Evolutionary conservation across 2,113 vertebrate species (phyloP).

Genomic region (Todiramphus saurophagus): DNA sequence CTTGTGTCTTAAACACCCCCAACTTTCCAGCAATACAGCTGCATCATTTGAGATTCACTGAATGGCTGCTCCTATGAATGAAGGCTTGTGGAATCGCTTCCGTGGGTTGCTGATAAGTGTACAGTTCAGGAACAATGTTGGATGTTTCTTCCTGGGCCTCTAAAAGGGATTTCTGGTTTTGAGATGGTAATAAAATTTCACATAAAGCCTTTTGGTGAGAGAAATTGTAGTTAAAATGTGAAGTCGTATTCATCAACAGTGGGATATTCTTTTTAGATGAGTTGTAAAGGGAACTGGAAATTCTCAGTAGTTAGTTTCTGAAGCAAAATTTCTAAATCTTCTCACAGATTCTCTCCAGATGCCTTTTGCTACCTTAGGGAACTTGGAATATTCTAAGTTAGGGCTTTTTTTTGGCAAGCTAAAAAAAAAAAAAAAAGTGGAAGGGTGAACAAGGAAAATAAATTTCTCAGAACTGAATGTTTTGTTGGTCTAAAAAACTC

Average conservation of each 20-base stretch:
- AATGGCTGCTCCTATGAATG: background rate
- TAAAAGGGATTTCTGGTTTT: slow-evolving; percentile 5
- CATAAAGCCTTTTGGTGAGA: background rate
- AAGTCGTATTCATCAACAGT: background rate
- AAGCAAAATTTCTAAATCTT: background rate
- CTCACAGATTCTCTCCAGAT: background rate
- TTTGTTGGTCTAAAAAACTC: background rate
- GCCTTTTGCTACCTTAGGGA: background rate
- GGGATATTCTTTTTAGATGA: background rate
- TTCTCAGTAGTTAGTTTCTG: background rate
- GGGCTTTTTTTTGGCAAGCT: background rate
- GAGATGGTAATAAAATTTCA: background rate
- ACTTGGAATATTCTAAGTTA: background rate
- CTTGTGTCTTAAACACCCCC: background rate
- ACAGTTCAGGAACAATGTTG: background rate
- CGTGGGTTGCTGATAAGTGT: background rate
- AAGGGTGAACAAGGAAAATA: background rate
- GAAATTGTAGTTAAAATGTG: background rate
- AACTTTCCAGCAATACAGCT: slow-evolving; percentile 37
- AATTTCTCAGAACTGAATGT: background rate
- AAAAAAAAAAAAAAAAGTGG: too few relatives aligned
- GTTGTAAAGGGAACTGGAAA: background rate
- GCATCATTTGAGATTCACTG: background rate
- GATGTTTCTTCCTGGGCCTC: background rate
- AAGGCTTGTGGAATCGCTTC: slow-evolving; percentile 32